These are phyloP conservation scores for Dryobates pubescens DNA, from an alignment of 2,797 vertebrate genomes.

Conservation along the genomic window DNA sequence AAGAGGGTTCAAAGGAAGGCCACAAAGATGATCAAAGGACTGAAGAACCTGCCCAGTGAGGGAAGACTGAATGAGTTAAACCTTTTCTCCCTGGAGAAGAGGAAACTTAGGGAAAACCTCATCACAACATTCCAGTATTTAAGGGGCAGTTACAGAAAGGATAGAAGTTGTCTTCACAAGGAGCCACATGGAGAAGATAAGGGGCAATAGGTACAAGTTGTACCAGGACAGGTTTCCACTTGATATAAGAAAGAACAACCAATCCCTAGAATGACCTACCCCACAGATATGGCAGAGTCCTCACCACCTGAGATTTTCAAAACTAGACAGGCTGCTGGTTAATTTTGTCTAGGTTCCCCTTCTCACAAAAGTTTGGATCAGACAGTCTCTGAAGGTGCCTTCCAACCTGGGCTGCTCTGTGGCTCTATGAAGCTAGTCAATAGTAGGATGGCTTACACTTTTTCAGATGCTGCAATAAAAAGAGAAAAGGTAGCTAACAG, in stretches of 20 bases:
- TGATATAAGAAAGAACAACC: neutral
- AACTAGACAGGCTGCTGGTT: neutral
- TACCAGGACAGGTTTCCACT: neutral
- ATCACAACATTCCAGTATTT: neutral
- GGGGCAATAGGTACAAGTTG: neutral
- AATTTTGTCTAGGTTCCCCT: neutral
- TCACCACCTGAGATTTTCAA: neutral
- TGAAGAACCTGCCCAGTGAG: neutral
- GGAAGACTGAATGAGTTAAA: neutral
- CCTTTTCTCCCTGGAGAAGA: neutral
- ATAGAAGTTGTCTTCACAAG: neutral
- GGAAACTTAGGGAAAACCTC: neutral
- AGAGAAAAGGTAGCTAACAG: neutral
- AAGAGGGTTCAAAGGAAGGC: neutral
- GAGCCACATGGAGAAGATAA: neutral
- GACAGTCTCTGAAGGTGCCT: neutral
- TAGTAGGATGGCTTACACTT: neutral
- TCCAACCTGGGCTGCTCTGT: neutral
- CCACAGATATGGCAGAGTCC: neutral
- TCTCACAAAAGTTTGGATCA: neutral
- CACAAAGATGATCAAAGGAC: neutral
- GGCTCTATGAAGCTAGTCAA: neutral
- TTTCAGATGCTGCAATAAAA: slow-evolving; percentile 14
- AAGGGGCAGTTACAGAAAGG: neutral
- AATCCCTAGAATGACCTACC: neutral